Evolutionary conservation across 2,888 invertebrate species (phyloP), one percentile per base, ranked within the genome.

Genomic region (Falcaria lacertinaria): DNA sequence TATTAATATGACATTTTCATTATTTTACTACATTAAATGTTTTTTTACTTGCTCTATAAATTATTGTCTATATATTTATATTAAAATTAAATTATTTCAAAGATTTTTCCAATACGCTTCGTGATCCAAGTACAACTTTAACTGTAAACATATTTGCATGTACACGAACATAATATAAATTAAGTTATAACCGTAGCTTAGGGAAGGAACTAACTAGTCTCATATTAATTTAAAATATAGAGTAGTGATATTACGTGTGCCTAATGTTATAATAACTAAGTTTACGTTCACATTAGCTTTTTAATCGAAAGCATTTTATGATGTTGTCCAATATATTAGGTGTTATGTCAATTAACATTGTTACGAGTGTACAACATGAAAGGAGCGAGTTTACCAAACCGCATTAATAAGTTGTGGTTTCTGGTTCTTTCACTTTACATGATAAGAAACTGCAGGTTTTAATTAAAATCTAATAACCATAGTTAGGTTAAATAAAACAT

Each of bases 151-250:
- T 67, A 60, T 60, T 58, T 64, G 66, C 69, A 65, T 71, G 69
- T 66, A 62, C 59, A 43, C 42, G 59, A 65, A 63, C 64, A 69
- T 65, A 60, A 58, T 68, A 64, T 69, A 52, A 68, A 62, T 61
- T 75, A 75, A 70, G 77, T 76, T 79, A 80, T 77, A 82, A 81
- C 70, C 66, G 60, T 84, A 85, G 78, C 44, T 59, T 85, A 87
- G 74, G 69, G 67, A 81, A 80, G 64, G 69, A 86, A 87, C 88
- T 89, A 89, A 89, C 88, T 88, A 89, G 88, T 89, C 88, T 89
- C 86, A 87, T 82, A 76, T 78, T 80, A 77, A 67, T 81, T 77
- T 80, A 81, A n/a, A n/a, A 83, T 77, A 76, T 83, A 85, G 78
- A 68, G 67, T 81, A 85, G 80, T 81, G 75, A 82, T 80, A 84